Conservation (phyloP, 2,797 vertebrate species). For the Pseudocheirus occidentalis region DNA sequence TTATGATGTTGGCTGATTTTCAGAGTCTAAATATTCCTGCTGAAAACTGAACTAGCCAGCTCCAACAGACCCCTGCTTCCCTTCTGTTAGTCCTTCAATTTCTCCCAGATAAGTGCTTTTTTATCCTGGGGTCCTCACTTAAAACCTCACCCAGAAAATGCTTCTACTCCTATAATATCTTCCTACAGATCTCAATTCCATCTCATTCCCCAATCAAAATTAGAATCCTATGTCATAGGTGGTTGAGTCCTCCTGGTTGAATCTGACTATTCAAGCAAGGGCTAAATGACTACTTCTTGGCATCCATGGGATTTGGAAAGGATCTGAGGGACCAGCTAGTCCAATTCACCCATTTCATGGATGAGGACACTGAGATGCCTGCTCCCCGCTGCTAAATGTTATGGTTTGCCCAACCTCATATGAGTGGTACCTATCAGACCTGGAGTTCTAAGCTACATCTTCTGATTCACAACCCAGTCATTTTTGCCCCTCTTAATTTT, state of each 20-base stretch:
- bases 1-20: not conserved
- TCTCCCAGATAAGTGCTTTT: not conserved
- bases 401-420: not conserved
- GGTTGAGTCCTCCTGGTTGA: too few relatives aligned
- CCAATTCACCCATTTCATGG: not conserved
- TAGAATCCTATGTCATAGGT: not conserved
- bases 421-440: not conserved
- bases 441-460: not conserved
- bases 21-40: not conserved
- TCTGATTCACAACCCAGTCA: not conserved
- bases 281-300: not conserved
- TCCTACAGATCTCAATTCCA: not conserved
- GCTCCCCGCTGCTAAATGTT: not conserved
- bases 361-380: not conserved
- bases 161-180: not conserved
- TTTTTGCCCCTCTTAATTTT: not conserved
- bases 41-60: not conserved
- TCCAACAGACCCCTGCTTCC: not conserved
- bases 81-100: not conserved
- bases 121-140: not conserved
- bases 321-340: not conserved
- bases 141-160: not conserved
- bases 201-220: not conserved
- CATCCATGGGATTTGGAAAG: not conserved
- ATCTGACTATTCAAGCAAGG: not conserved